Evolutionary conservation across 2,113 vertebrate genomes (phyloP).

Genomic region (Scomber japonicus): DNA sequence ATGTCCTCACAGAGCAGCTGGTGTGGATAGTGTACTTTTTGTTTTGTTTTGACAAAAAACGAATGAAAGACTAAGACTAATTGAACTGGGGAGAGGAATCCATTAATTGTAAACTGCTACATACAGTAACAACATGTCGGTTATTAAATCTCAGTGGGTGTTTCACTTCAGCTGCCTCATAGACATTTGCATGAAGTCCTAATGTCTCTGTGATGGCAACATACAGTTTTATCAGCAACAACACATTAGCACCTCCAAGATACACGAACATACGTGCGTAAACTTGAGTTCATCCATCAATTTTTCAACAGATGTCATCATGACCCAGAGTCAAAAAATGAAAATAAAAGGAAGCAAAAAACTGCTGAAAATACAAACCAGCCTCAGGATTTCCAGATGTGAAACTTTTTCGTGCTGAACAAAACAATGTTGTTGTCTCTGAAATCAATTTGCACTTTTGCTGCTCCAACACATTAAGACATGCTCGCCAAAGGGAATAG

Average conservation of each 20-base stretch:
- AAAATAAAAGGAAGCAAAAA: background rate
- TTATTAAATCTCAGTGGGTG: background rate
- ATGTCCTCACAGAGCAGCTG: too few relatives aligned
- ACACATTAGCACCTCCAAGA: background rate
- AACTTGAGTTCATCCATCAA: background rate
- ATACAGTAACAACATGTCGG: background rate
- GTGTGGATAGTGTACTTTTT: too few relatives aligned
- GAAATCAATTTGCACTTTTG: constrained; percentile 42
- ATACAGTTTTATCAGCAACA: background rate
- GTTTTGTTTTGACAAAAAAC: too few relatives aligned
- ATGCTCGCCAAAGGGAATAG: constrained; percentile 6
- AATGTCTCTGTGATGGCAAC: background rate
- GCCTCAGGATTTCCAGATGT: constrained; percentile 39
- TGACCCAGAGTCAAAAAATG: background rate
- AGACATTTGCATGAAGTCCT: background rate
- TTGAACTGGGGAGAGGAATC: background rate
- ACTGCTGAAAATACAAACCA: background rate
- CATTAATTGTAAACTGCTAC: too few relatives aligned
- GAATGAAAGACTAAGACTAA: background rate
- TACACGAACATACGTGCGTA: background rate
- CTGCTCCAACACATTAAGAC: background rate
- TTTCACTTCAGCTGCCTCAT: background rate
- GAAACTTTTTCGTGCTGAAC: background rate
- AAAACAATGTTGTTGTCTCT: constrained; percentile 3
- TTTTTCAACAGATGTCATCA: constrained; percentile 14